Evolutionary conservation across 2,113 vertebrate species (phyloP), one percentile per base, ranked within the genome.

Genomic region (Chiloscyllium plagiosum): DNA sequence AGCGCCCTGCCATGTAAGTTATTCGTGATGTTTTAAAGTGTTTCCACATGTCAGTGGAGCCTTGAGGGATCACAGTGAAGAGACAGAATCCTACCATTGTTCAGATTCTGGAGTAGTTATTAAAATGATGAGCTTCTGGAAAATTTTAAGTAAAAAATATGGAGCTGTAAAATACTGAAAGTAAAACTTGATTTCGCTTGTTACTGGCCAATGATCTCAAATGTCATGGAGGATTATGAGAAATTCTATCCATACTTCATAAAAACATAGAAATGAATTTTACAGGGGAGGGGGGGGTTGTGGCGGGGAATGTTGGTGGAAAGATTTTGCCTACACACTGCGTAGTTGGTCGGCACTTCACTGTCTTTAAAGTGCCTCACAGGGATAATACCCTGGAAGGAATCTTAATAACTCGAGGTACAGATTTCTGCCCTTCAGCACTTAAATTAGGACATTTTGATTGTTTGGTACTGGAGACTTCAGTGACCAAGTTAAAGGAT

Each of bases 11-110:
- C 68, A 52, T 95, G 94, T 95, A 95, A 95, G 94, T 95, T 95
- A 52, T 95, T 72, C 12, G 94, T 47, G 94, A 76, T 72, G 69
- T 72, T 72, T 95, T 95, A 95, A 95, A 95, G 94, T 72, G 94
- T 70, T 95, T 95, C 94, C 94, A 95, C 94, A 95, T 95, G 94
- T 76, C 94, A 72, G 19, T 7, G 42, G 42, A 95, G 26, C 47
- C 94, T 76, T 52, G 66, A 22, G 70, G 68, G n/a, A 50, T 37
- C 20, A 37, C 42, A 20, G 24, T 95, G 69, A 33, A 52, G 26
- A 33, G 47, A 15, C 8, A 70, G 69, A 50, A 95, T 52, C 42
- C 69, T 52, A 50, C 33, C 33, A 20, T 92, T 37, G 61, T 93
- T 76, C 22, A 52, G 72, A 76, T 52, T 37, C 69, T 72, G 42